Evolutionary conservation across 2,113 vertebrate species (phyloP), one percentile per base, ranked within the genome.

Genomic region (Beaufortia kweichowensis): DNA sequence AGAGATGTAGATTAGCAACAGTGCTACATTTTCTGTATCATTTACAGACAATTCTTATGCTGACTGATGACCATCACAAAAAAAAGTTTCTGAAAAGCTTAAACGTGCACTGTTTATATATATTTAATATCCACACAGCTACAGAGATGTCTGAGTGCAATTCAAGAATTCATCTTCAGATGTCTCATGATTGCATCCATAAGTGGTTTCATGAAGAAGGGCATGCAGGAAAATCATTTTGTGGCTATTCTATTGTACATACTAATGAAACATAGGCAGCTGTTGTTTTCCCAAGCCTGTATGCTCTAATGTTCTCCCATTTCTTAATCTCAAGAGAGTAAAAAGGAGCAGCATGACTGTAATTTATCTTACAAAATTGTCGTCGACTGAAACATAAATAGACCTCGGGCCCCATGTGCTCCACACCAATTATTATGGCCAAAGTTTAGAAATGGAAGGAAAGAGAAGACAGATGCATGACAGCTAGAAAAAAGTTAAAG

Each of bases 301-400:
- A 41, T 60, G 41, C 59, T 72, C 77, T 50, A 79, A 79, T 75
- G 69, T 55, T 48, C 66, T 79, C 69, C 43, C 76, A 69, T 63
- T 56, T 64, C 50, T 23, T 43, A 53, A 65, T 76, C 75, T 73
- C 60, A 68, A 57, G 78, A 33, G 61, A 76, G 39, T n/a, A 81
- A 77, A 60, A 75, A 46, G 60, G 70, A 66, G 23, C n/a, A 23
- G 41, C 60, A 61, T 50, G 62, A 72, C 55, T 77, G 29, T 43
- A 64, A 82, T 76, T 64, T 62, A 67, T 60, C 53, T 56, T 29
- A 60, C 73, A 60, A 46, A 74, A 66, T 59, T 73, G 66, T 23
- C 61, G 61, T 46, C n/a, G 48, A 21, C 8, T 56, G n/a, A 62
- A 82, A 79, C 79, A 66, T 56, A 70, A 79, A 79, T 82, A 69